Conservation (phyloP, 2,113 vertebrate species). For the Osmerus mordax region DNA sequence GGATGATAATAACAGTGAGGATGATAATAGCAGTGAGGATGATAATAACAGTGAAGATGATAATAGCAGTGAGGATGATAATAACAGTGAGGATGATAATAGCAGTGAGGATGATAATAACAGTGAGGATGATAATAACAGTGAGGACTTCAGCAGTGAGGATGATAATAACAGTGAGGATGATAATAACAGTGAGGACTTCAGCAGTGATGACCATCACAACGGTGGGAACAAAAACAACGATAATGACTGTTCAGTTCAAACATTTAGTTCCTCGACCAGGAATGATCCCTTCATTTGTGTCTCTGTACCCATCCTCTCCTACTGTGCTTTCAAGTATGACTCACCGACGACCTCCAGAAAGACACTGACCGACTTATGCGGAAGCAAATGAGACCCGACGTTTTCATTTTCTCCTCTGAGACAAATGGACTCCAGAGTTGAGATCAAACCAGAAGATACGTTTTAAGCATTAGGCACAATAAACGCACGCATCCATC, state of each 20-base stretch:
- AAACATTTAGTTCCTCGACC: not conserved
- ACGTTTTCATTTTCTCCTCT: constrained; percentile 19
- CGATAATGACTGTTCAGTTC: no score
- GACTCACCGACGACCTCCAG: constrained; percentile 17
- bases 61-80: no score
- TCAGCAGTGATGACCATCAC: not conserved
- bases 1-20: no score
- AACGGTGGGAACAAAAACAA: not conserved
- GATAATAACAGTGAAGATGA: no score
- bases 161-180: no score
- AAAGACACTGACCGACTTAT: constrained; percentile 7
- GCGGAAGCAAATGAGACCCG: constrained; percentile 15
- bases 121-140: no score
- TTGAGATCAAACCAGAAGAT: constrained; percentile 18
- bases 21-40: no score
- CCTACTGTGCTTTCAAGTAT: constrained; percentile 17
- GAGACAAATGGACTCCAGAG: constrained; percentile 27
- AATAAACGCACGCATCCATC: not conserved
- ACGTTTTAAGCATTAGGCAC: not conserved
- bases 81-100: no score
- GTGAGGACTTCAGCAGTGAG: no score
- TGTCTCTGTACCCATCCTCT: not conserved
- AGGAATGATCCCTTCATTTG: not conserved
- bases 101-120: no score
- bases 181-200: no score